These are phyloP conservation scores for Neoascia interrupta DNA, from an alignment of 2,888 invertebrate genomes.

Conservation along the genomic window DNA sequence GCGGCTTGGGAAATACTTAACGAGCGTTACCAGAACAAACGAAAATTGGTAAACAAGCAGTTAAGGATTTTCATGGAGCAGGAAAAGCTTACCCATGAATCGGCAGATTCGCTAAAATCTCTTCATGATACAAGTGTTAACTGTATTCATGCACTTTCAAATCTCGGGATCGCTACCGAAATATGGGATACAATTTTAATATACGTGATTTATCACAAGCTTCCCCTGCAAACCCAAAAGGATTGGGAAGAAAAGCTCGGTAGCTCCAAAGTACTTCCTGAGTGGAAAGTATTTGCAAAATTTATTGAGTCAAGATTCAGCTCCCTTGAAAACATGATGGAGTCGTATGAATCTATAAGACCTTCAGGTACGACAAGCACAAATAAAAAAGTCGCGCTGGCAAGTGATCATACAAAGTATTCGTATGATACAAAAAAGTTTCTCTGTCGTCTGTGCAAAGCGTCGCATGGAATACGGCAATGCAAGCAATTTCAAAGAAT, in stretches of 20 bases:
- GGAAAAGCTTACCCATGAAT: not conserved
- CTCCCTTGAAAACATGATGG: not conserved
- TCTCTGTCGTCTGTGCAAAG: no score
- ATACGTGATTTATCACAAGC: not conserved
- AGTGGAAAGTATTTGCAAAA: not conserved
- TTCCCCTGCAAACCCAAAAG: not conserved
- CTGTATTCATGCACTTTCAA: conserved; percentile 9
- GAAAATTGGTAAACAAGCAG: conserved; percentile 9
- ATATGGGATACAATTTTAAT: conserved; percentile 7
- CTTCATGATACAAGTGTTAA: conserved; percentile 20
- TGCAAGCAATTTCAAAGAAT: no score
- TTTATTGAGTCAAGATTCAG: not conserved
- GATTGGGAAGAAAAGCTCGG: not conserved
- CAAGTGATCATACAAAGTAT: no score
- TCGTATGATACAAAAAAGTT: no score
- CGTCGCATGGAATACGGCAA: no score
- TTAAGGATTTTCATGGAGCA: conserved; percentile 15
- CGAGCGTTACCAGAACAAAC: conserved; percentile 7
- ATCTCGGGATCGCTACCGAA: not conserved
- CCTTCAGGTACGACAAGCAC: no score
- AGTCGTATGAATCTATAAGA: no score
- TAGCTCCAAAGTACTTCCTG: not conserved
- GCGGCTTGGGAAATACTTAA: conserved; percentile 2
- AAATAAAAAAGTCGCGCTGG: no score
- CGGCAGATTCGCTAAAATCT: not conserved